Evolutionary conservation across 2,797 vertebrate species (phyloP).

Genomic region (Cirrhinus molitorella): DNA sequence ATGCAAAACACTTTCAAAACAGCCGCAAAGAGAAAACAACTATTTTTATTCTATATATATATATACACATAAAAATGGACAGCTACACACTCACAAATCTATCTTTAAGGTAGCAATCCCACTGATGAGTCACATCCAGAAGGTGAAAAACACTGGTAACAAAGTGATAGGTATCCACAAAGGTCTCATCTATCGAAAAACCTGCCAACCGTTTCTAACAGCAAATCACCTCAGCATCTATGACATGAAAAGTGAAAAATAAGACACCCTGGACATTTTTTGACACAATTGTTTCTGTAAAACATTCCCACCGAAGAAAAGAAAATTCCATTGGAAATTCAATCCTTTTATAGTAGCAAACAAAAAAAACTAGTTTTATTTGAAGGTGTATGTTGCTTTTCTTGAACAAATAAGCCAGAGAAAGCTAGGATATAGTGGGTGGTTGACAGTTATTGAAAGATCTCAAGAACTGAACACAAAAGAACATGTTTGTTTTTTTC

Average conservation of each 20-base stretch:
- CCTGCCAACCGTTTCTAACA: not conserved
- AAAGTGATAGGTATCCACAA: not conserved
- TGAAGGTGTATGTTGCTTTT: not conserved
- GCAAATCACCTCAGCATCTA: not conserved
- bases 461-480: conserved; percentile 16
- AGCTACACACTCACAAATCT: not conserved
- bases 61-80: not conserved
- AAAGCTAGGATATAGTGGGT: conserved; percentile 17
- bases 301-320: not conserved
- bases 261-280: not conserved
- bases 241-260: not conserved
- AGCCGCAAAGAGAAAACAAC: not conserved
- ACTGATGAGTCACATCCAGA: not conserved
- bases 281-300: not conserved
- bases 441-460: conserved; percentile 27
- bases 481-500: not conserved
- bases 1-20: conserved; percentile 8
- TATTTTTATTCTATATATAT: not conserved
- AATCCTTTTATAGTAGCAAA: not conserved
- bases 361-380: no score
- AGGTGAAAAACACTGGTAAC: not conserved
- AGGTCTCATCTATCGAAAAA: not conserved
- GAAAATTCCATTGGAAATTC: not conserved
- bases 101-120: not conserved
- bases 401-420: conserved; percentile 21